Evolutionary conservation across 2,888 invertebrate species (phyloP), one percentile per base, ranked within the genome.

Genomic region (Athalia cordata): DNA sequence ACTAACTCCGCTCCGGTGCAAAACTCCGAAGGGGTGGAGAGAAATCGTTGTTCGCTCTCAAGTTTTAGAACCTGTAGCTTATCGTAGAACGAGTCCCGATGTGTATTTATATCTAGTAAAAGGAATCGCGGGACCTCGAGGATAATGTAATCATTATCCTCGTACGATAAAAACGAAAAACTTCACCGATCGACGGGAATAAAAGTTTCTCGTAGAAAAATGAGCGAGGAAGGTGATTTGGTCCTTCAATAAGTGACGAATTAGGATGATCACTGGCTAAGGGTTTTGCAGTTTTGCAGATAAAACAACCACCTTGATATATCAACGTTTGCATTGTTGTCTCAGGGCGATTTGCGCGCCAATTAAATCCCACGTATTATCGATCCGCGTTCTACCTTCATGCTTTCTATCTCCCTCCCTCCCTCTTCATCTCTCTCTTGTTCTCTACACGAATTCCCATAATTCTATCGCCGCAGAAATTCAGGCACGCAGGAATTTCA

Each of bases 321-420:
- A 5, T 11, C 11, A 5, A 11, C 11, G 11, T 29, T n/a, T 49
- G 29, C 15, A 29, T 29, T 4, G 29, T 29, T 29, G 9, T 11
- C 11, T 55, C 29, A 3, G 29, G 43, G 52, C 68, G 68, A 52
- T 68, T 29, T 29, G 52, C 68, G 68, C 55, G 50, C 68, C 55
- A 68, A 68, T 68, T 68, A 68, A 68, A 68, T 68, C 68, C 43
- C 52, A 29, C 68, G 68, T 68, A 68, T 68, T 52, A 68, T 68
- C 68, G 68, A 68, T 68, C 29, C 29, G 29, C 29, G 29, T 29
- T 29, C 29, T 29, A 29, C 29, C 29, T 29, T 29, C n/a, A n/a
- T n/a, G 29, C 29, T 29, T 29, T 29, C 29, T 29, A 29, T 29
- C 29, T 29, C 29, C 29, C 29, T 29, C 29, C 29, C 29, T 2